Conservation (phyloP, 2,797 vertebrate genomes). For the Anableps anableps region DNA sequence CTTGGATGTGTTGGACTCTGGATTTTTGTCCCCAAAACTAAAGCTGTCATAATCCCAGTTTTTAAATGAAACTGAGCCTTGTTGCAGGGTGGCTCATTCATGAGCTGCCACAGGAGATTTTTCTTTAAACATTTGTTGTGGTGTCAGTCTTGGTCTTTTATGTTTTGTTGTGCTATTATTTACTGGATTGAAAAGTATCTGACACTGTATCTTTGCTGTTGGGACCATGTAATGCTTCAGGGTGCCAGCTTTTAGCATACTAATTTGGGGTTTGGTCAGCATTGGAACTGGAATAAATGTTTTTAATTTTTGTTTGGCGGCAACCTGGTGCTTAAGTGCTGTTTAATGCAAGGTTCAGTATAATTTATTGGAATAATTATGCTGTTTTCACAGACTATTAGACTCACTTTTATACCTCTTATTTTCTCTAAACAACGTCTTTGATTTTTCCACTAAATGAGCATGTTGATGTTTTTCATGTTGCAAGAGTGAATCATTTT, state of each 20-base stretch:
- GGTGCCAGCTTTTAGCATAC: slow-evolving; percentile 1
- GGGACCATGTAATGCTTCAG: neutral
- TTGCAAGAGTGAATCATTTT: slow-evolving; percentile 34
- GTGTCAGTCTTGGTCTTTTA: neutral
- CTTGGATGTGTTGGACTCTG: neutral
- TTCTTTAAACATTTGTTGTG: neutral
- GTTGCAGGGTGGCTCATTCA: neutral
- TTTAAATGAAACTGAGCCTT: too few species aligned
- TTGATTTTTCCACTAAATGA: slow-evolving; percentile 17
- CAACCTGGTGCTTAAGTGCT: slow-evolving; percentile 12
- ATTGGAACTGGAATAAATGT: slow-evolving; percentile 21
- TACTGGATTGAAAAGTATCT: neutral
- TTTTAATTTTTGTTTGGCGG: slow-evolving; percentile 31
- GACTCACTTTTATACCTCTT: slow-evolving; percentile 7
- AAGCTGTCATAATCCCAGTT: too few species aligned
- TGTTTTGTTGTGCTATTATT: neutral
- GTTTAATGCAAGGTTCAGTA: slow-evolving; percentile 11
- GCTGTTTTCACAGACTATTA: neutral
- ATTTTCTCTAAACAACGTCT: neutral
- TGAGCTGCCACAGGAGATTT: neutral
- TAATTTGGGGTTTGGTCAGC: slow-evolving; percentile 23
- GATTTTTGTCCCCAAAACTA: too few species aligned
- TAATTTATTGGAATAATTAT: neutral
- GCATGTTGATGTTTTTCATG: slow-evolving; percentile 16
- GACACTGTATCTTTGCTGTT: slow-evolving; percentile 27